A percentile compares a stretch with the other conserved stretches of the same genome.
Conservation (phyloP, 2,888 invertebrate genomes). For the Acanthosepion pharaonis region DNA sequence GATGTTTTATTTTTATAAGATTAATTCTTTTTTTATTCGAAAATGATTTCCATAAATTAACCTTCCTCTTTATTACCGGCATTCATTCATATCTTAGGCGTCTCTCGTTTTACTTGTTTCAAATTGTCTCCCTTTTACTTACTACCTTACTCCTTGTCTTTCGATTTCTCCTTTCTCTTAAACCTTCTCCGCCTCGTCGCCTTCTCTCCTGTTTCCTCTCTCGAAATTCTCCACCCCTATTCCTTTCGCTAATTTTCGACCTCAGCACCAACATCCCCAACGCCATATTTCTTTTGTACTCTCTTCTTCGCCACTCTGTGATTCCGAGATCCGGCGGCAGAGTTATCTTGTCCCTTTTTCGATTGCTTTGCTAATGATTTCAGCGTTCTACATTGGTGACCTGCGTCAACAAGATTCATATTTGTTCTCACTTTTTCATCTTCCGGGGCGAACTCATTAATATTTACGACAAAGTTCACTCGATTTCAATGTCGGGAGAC, state of each 20-base stretch:
- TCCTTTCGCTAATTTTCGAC: background rate
- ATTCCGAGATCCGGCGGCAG: background rate
- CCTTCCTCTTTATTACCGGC: too few species aligned
- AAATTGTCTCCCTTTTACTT: too few species aligned
- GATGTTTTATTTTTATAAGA: too few species aligned
- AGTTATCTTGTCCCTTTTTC: constrained; percentile 2
- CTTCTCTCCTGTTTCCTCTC: background rate
- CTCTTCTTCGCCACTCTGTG: too few species aligned
- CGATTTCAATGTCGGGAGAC: background rate
- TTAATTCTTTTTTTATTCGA: too few species aligned
- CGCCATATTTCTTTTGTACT: background rate
- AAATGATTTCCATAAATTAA: too few species aligned
- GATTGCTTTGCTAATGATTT: background rate
- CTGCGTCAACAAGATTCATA: background rate
- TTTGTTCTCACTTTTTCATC: background rate
- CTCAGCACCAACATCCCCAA: background rate
- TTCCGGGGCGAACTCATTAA: background rate
- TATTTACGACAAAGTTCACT: background rate
- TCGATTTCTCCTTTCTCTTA: background rate
- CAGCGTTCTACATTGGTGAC: background rate
- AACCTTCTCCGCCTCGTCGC: background rate
- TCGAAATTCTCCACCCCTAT: too few species aligned
- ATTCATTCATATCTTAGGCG: too few species aligned
- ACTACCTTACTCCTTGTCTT: background rate
- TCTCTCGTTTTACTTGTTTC: too few species aligned